These are phyloP conservation scores for Elephantulus edwardii DNA, from an alignment of 2,113 vertebrate species.

Conservation along the genomic window DNA sequence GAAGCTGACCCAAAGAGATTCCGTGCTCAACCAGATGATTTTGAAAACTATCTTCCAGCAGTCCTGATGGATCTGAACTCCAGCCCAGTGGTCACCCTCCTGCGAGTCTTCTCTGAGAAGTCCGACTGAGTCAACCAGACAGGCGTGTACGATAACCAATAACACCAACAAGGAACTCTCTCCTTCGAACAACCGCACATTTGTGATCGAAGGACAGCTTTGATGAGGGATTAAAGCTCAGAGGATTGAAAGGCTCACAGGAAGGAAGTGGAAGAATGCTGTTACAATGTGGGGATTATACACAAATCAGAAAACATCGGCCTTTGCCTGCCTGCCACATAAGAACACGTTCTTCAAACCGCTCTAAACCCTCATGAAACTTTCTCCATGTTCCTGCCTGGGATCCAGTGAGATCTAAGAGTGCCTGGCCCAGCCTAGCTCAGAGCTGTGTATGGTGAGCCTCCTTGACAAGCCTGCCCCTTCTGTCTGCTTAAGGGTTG, in stretches of 20 bases:
- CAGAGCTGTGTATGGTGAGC: background rate
- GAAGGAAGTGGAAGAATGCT: no score
- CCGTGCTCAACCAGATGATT: conserved; percentile 81
- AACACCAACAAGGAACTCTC: no score
- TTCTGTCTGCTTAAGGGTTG: background rate
- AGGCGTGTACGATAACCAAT: no score
- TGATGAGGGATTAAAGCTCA: no score
- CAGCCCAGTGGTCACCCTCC: rapidly evolving
- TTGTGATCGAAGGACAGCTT: no score
- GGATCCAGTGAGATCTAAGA: background rate
- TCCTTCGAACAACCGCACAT: no score
- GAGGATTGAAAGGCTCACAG: no score
- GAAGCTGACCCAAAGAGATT: conserved; percentile 77
- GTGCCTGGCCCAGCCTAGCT: background rate
- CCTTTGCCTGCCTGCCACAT: no score
- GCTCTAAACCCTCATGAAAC: rapidly evolving
- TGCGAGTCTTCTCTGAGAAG: background rate
- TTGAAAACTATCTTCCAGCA: conserved; percentile 77
- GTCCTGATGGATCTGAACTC: background rate
- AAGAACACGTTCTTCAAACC: no score
- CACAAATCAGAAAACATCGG: no score
- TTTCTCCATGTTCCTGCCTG: no score
- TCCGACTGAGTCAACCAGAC: background rate
- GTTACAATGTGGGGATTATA: no score
- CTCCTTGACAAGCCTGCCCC: background rate